A percentile compares a stretch with the other conserved stretches of the same genome.
These are phyloP conservation scores for Glossosoma conforme DNA, from an alignment of 1,140 invertebrate species.

Conservation along the genomic window DNA sequence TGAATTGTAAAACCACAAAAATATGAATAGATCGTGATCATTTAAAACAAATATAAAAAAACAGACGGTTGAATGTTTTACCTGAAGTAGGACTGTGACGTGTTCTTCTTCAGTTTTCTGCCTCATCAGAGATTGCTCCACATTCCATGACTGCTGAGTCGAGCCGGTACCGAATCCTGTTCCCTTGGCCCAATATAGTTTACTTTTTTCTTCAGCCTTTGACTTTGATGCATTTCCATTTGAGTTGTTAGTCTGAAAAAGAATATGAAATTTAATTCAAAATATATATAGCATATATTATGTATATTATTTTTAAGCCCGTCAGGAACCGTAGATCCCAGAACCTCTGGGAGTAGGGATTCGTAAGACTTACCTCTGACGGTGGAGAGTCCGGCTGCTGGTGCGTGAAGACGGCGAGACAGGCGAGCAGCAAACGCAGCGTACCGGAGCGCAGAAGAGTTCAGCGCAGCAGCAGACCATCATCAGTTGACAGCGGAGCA, in stretches of 20 bases:
- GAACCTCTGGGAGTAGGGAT: too few relatives aligned
- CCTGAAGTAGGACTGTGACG: constrained; percentile 74
- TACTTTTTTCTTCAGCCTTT: constrained; percentile 68
- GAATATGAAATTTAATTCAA: too few relatives aligned
- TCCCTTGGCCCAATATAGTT: constrained; percentile 91
- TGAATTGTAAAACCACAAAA: too few relatives aligned
- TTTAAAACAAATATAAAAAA: constrained; percentile 3
- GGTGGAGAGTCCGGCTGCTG: constrained; percentile 53
- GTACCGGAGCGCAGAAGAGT: constrained; percentile 80
- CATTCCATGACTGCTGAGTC: constrained; percentile 92
- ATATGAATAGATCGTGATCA: too few relatives aligned
- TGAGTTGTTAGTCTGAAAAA: constrained; percentile 26
- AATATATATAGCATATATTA: too few relatives aligned
- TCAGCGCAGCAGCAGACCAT: constrained; percentile 70
- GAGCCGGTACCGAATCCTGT: constrained; percentile 95
- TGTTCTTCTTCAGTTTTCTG: constrained; percentile 91
- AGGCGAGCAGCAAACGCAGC: constrained; percentile 77
- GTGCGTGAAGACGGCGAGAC: constrained; percentile 85
- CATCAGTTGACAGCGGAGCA: constrained; percentile 74
- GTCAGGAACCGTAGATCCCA: too few relatives aligned
- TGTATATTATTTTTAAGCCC: too few relatives aligned
- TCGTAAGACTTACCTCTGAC: constrained; percentile 38
- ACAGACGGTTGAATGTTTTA: constrained; percentile 29
- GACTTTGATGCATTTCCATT: constrained; percentile 39
- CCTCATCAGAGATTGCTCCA: constrained; percentile 83